A percentile compares a stretch with the other conserved stretches of the same genome.
These are phyloP conservation scores for Cuculus canorus DNA, from an alignment of 2,797 vertebrate genomes.

Conservation along the genomic window DNA sequence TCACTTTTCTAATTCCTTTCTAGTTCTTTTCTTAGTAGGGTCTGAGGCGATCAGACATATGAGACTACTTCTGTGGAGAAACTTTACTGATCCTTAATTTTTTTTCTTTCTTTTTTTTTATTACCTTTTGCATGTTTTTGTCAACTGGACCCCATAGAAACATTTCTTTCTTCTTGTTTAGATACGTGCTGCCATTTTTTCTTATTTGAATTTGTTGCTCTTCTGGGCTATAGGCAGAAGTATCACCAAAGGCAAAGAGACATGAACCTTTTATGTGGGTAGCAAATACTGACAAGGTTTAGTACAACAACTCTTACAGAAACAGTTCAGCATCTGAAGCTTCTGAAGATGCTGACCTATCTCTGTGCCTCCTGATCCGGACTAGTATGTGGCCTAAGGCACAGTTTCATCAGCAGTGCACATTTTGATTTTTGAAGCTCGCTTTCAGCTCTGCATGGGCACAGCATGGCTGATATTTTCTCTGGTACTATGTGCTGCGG, in stretches of 20 bases:
- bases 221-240: background rate
- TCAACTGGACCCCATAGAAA: background rate
- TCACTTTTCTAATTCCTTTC: too few relatives aligned
- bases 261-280: background rate
- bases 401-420: background rate
- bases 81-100: background rate
- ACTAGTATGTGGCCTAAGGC: background rate
- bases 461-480: accelerated
- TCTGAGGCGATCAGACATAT: background rate
- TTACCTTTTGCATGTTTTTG: background rate
- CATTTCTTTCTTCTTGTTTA: background rate
- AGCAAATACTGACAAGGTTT: background rate
- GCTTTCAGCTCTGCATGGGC: background rate
- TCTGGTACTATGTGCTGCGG: accelerated
- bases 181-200: background rate
- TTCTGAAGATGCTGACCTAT: background rate
- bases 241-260: background rate
- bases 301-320: background rate
- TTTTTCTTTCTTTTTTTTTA: background rate
- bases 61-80: background rate
- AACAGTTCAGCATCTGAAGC: background rate
- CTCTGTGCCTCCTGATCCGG: background rate
- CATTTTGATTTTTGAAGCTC: background rate
- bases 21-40: background rate
- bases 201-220: background rate